Evolutionary conservation across 1,140 invertebrate genomes (phyloP).

Genomic region (Heliothis virescens): DNA sequence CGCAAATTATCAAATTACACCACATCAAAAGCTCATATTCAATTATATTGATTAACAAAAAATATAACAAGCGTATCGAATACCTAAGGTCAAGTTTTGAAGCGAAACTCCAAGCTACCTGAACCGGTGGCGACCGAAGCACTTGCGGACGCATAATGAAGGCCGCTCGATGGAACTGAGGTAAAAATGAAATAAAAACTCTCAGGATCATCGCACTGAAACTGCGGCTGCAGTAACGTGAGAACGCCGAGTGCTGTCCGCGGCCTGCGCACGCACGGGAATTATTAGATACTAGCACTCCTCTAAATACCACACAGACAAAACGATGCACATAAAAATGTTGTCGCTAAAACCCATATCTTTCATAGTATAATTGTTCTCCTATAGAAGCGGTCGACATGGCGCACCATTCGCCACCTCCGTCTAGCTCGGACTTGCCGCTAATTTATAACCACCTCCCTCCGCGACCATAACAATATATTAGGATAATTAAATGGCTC

Average conservation of each 20-base stretch:
- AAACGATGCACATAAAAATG: constrained; percentile 25
- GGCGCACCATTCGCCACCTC: constrained; percentile 69
- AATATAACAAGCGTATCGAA: constrained; percentile 77
- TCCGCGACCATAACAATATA: constrained; percentile 83
- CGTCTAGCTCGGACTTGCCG: constrained; percentile 55
- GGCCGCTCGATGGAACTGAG: constrained; percentile 77
- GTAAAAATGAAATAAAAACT: constrained; percentile 80
- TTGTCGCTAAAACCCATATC: constrained; percentile 24
- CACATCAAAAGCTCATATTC: constrained; percentile 73
- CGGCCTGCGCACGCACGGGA: constrained; percentile 5
- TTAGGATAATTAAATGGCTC: constrained; percentile 86
- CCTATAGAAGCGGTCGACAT: constrained; percentile 40
- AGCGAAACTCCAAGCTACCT: constrained; percentile 80
- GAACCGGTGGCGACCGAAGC: constrained; percentile 75
- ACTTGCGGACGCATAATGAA: constrained; percentile 82
- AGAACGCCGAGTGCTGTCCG: constrained; percentile 55
- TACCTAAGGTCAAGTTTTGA: constrained; percentile 81
- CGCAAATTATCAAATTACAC: constrained; percentile 78
- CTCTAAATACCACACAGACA: constrained; percentile 21
- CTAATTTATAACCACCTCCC: constrained; percentile 69
- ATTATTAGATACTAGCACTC: constrained; percentile 13
- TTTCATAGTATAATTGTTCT: constrained; percentile 17
- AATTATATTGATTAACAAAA: constrained; percentile 76
- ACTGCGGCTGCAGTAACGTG: constrained; percentile 68
- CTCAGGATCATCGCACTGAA: constrained; percentile 77